Percentiles rank a stretch among this genome's conserved stretches.
These are phyloP conservation scores for Sinelater perroti DNA, from an alignment of 2,888 invertebrate species.

Conservation along the genomic window DNA sequence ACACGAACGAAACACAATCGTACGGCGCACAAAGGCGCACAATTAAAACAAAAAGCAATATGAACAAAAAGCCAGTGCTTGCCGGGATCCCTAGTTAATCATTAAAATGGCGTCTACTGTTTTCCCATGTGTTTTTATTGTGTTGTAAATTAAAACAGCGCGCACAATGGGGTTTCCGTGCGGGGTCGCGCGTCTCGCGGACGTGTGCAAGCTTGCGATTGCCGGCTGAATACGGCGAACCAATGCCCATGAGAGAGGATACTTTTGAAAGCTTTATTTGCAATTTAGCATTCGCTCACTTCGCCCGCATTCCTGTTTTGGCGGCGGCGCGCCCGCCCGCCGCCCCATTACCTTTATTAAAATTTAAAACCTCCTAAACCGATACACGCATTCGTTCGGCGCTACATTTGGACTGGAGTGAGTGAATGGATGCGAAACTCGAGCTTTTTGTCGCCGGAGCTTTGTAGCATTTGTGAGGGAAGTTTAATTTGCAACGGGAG, in stretches of 20 bases:
- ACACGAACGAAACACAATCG: slow-evolving; percentile 58
- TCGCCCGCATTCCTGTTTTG: slow-evolving; percentile 31
- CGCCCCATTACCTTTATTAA: no score
- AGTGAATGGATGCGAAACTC: no score
- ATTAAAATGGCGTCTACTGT: slow-evolving; percentile 64
- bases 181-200: slow-evolving; percentile 51
- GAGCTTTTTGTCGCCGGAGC: no score
- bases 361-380: no score
- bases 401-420: no score
- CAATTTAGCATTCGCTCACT: slow-evolving; percentile 38
- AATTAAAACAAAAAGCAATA: slow-evolving; percentile 62
- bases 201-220: slow-evolving; percentile 58
- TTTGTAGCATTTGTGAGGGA: no score
- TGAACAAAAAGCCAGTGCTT: slow-evolving; percentile 58
- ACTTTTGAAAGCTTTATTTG: slow-evolving; percentile 43
- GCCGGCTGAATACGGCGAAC: slow-evolving; percentile 52
- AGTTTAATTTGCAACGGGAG: no score
- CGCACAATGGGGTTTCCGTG: slow-evolving; percentile 59
- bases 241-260: slow-evolving; percentile 54
- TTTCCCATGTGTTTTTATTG: slow-evolving; percentile 65
- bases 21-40: slow-evolving; percentile 57
- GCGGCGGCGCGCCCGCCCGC: slow-evolving; percentile 17
- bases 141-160: slow-evolving; percentile 63
- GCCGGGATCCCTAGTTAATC: slow-evolving; percentile 63
- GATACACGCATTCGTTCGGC: no score